Conservation (phyloP, 2,888 invertebrate species). For the Dugesia japonica region DNA sequence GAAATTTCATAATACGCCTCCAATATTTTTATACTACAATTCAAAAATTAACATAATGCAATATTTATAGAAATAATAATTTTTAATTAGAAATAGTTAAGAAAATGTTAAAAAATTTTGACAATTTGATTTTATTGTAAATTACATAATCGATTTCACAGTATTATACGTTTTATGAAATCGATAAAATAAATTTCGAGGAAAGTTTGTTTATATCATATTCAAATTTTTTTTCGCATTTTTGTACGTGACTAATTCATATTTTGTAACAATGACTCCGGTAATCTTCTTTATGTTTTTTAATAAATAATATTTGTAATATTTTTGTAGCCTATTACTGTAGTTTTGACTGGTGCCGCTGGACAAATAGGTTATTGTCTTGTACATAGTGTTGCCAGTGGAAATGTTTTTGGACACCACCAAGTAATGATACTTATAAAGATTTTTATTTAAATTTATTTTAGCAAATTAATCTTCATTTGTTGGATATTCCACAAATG, state of each 20-base stretch:
- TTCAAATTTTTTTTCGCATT: not conserved
- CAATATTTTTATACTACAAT: too few relatives aligned
- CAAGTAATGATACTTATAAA: conserved; percentile 50
- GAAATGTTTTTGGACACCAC: conserved; percentile 76
- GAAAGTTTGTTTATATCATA: not conserved
- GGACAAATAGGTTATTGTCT: conserved; percentile 97
- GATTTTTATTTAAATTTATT: conserved; percentile 33
- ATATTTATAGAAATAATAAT: too few relatives aligned
- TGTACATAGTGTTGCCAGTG: conserved; percentile 78
- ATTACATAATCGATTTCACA: too few relatives aligned
- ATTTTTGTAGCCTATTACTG: conserved; percentile 58
- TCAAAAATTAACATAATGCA: too few relatives aligned
- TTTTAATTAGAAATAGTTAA: too few relatives aligned
- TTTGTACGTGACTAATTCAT: not conserved
- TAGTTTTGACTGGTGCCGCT: conserved; percentile 91
- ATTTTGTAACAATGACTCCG: not conserved
- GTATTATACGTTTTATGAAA: too few relatives aligned
- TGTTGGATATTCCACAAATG: conserved; percentile 86
- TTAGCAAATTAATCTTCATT: conserved; percentile 63
- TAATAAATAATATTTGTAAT: not conserved
- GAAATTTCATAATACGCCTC: too few relatives aligned
- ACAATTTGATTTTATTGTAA: too few relatives aligned
- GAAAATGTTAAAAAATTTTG: too few relatives aligned
- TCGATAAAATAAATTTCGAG: too few relatives aligned
- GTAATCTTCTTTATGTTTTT: not conserved